Percentiles rank a stretch among this genome's conserved stretches.
phyloP scores from a whole-genome alignment of 2,888 invertebrate species.

The Agrotis ipsilon region DNA sequence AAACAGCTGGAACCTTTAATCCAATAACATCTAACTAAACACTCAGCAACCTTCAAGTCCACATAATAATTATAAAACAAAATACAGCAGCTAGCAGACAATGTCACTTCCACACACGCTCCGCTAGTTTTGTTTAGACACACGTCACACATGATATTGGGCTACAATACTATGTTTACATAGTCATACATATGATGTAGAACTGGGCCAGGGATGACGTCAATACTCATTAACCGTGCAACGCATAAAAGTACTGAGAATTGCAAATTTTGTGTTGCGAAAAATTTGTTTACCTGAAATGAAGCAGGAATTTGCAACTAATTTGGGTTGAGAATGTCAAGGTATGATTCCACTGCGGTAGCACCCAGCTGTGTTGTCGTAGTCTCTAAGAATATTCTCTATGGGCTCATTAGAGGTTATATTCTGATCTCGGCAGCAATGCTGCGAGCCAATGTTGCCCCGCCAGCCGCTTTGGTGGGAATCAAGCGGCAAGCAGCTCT shows the following conservation, averaged over 20 bases:
- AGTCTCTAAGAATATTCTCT: too few relatives aligned
- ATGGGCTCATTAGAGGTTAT: too few relatives aligned
- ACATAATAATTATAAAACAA: slow-evolving; percentile 32
- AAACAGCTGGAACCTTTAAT: neutral
- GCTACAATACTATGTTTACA: slow-evolving; percentile 53
- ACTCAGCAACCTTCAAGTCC: slow-evolving; percentile 31
- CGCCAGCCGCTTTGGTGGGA: too few relatives aligned
- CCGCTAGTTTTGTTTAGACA: slow-evolving; percentile 52
- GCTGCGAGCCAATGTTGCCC: too few relatives aligned
- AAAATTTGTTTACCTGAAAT: slow-evolving; percentile 12
- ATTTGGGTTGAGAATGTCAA: too few relatives aligned
- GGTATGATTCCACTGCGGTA: too few relatives aligned
- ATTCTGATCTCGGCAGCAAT: too few relatives aligned
- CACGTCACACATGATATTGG: slow-evolving; percentile 58
- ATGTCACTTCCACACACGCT: slow-evolving; percentile 50
- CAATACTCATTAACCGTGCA: slow-evolving; percentile 57
- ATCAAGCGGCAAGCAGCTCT: too few relatives aligned
- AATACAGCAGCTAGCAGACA: slow-evolving; percentile 12
- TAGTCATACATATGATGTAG: slow-evolving; percentile 45
- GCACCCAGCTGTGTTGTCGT: too few relatives aligned
- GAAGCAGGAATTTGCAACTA: neutral
- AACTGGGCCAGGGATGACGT: slow-evolving; percentile 66
- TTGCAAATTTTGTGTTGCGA: slow-evolving; percentile 31
- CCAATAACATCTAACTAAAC: slow-evolving; percentile 4
- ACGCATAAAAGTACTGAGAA: slow-evolving; percentile 40